phyloP scores from a whole-genome alignment of 1,140 invertebrate genomes.

The Drosophila albomicans region DNA sequence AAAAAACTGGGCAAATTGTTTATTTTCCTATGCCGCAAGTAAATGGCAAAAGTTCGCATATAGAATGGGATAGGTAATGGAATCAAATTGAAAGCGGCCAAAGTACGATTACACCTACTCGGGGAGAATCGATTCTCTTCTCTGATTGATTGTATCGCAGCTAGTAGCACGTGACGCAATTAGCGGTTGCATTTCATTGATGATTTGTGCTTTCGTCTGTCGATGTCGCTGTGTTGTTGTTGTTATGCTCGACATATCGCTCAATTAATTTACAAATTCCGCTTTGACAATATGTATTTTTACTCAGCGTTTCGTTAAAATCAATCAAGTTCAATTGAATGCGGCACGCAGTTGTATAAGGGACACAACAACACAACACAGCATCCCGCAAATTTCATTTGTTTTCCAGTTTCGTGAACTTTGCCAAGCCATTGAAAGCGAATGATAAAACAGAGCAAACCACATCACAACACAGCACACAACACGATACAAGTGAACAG shows the following conservation, averaged over 20 bases:
- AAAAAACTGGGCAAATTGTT: neutral
- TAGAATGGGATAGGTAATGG: conserved; percentile 39
- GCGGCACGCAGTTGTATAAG: conserved; percentile 56
- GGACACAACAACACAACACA: conserved; percentile 23
- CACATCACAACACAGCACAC: conserved; percentile 18
- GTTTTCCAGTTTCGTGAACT: conserved; percentile 78
- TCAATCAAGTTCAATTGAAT: conserved; percentile 78
- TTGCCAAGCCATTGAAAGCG: conserved; percentile 45
- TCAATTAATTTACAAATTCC: conserved; percentile 66
- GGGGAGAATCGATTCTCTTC: conserved; percentile 2
- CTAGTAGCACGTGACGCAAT: conserved; percentile 49
- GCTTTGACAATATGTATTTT: conserved; percentile 43
- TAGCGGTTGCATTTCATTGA: conserved; percentile 52
- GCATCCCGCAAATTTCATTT: conserved; percentile 51
- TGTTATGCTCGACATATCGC: conserved; percentile 34
- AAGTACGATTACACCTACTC: conserved; percentile 44
- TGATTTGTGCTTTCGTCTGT: conserved; percentile 27
- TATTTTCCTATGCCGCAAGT: neutral
- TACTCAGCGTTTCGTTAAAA: conserved; percentile 64
- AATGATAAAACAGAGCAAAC: conserved; percentile 11
- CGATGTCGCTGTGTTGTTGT: conserved; percentile 20
- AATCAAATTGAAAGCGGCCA: conserved; percentile 14
- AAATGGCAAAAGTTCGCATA: neutral
- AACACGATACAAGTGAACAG: neutral
- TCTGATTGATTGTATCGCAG: conserved; percentile 1